phyloP scores from a whole-genome alignment of 2,113 vertebrate genomes.

The Orientallactaga bullata region DNA sequence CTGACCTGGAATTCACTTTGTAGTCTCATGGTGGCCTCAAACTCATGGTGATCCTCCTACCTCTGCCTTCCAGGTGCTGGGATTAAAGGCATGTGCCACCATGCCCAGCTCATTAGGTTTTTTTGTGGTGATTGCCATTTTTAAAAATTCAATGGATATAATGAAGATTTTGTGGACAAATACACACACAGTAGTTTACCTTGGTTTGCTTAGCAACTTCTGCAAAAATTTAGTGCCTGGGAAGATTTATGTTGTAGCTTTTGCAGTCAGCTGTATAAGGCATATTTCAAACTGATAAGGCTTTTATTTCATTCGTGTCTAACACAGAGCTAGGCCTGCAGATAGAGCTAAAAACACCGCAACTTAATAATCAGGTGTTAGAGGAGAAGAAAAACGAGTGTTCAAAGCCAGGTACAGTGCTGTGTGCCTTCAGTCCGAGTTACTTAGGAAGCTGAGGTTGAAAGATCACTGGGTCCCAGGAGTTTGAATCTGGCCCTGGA shows the following conservation, averaged over 20 bases:
- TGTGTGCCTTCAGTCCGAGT: fast-evolving
- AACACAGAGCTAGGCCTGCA: constrained; percentile 37
- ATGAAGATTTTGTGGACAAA: constrained; percentile 43
- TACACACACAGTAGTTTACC: constrained; percentile 69
- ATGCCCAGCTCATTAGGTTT: no score
- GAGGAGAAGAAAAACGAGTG: constrained; percentile 18
- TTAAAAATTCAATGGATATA: constrained; percentile 71
- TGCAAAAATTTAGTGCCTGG: constrained; percentile 76
- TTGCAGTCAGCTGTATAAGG: constrained; percentile 64
- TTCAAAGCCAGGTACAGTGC: background rate
- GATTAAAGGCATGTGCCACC: no score
- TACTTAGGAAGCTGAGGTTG: background rate
- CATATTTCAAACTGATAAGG: constrained; percentile 71
- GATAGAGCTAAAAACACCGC: constrained; percentile 60
- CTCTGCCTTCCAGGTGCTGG: no score
- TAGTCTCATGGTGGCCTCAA: no score
- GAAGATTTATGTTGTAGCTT: constrained; percentile 62
- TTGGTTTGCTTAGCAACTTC: constrained; percentile 80
- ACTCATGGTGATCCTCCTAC: no score
- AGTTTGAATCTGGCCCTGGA: background rate
- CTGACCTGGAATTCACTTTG: no score
- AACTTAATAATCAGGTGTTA: constrained; percentile 43
- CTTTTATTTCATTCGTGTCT: constrained; percentile 66
- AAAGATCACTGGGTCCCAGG: background rate
- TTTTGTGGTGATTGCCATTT: constrained; percentile 66